These are phyloP conservation scores for Caradrina clavipalpis DNA, from an alignment of 2,888 invertebrate genomes.

Conservation along the genomic window DNA sequence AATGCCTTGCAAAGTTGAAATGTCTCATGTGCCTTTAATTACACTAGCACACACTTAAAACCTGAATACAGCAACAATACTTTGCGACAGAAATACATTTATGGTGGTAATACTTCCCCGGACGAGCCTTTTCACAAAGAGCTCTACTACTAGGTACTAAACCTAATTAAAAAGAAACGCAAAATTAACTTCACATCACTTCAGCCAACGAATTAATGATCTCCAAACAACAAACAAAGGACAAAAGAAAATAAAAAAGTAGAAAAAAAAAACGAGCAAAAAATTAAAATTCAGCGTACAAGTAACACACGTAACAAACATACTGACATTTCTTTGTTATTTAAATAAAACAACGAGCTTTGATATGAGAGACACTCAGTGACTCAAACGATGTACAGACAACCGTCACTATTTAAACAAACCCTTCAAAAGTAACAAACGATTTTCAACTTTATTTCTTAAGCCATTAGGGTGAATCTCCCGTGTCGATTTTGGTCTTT, in stretches of 20 bases:
- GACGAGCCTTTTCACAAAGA: too few species aligned
- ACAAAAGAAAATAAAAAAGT: conserved; percentile 48
- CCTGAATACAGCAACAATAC: too few species aligned
- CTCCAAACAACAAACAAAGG: conserved; percentile 30
- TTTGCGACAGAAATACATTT: too few species aligned
- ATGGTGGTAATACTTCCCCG: too few species aligned
- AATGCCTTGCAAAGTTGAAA: too few species aligned
- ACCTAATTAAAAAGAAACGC: not conserved
- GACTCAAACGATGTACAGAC: conserved; percentile 49
- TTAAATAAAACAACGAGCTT: conserved; percentile 69
- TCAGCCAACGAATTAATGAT: conserved; percentile 42
- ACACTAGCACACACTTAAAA: too few species aligned
- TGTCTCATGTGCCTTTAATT: too few species aligned
- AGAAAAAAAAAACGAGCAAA: conserved; percentile 48
- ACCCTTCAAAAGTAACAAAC: not conserved
- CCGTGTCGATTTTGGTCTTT: not conserved
- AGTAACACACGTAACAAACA: conserved; percentile 60
- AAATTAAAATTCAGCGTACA: conserved; percentile 68
- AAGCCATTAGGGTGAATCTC: not conserved
- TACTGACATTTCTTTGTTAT: conserved; percentile 70
- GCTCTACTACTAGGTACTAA: too few species aligned
- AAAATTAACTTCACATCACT: conserved; percentile 21
- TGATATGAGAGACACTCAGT: conserved; percentile 62
- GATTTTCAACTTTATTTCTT: not conserved
- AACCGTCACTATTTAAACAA: conserved; percentile 16